Base-by-base conservation (phyloP, 1,140 invertebrate genomes). In the Rhyzopertha dominica region DNA sequence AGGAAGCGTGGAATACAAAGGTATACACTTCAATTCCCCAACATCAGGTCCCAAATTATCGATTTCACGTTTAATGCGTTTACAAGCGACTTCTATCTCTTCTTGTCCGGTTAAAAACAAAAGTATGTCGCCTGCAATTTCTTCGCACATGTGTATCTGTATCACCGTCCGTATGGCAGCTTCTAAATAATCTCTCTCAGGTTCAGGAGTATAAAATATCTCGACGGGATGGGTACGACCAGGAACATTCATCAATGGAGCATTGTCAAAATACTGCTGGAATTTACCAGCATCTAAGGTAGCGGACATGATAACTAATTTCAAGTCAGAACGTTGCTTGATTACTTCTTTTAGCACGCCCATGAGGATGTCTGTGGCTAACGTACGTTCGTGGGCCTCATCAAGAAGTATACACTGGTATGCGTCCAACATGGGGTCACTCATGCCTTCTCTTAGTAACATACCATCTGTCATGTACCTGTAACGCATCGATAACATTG, bases 211-310 rank as follows among this genome's bases (percentile, higher is more conserved):
- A 67, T 99, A 99, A 69, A 98, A 99, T 49, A 99, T 99, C 72
- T 98, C 95, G 2, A 98, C 95, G 14, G 93, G 91, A 77, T 95
- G 87, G 4, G 94, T 96, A 63, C 94, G 72, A 28, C 95, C 95
- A 7, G 97, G 97, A 18, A 99, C 95, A 65, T 93, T 98, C 87
- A 99, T 95, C 12, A 99, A 69, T 0, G 97, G 97, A 10, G 95
- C 95, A 68, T 95, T 90, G 60, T 99, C 95, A 70, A 99, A 98
- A 68, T 98, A 98, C 63, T 91, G 87, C 70, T 97, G 94, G 72
- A 99, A 99, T 69, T 99, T 99, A 4, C 95, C 96, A 35, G 97
- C 95, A 73, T 99, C 97, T n/a, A 99, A 74, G 0, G 97, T 99
- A 10, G 97, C 97, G 61, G 93, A 97, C 96, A 99, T 99, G 61